Evolutionary conservation across 2,797 vertebrate species (phyloP).

Genomic region (Discoglossus pictus): DNA sequence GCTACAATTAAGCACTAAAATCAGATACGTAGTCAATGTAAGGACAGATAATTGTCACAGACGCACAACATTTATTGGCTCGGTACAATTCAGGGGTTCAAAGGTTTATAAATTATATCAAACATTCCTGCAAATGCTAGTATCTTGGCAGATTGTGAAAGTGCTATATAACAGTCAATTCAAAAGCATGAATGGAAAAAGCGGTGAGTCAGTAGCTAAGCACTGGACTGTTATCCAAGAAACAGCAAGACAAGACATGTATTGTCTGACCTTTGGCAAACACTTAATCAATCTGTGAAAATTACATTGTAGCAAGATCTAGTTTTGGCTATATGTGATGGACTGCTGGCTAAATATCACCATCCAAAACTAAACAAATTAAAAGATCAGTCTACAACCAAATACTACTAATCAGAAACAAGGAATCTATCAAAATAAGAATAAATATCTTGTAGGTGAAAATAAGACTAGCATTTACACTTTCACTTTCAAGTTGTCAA

Average conservation of each 20-base stretch:
- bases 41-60: slow-evolving; percentile 10
- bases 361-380: no score
- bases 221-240: slow-evolving; percentile 38
- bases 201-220: slow-evolving; percentile 35
- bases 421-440: no score
- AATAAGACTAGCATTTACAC: no score
- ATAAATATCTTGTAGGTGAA: no score
- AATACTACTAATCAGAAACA: no score
- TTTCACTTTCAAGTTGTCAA: no score
- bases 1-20: not conserved
- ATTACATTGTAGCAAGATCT: no score
- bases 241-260: slow-evolving; percentile 44
- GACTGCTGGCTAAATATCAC: no score
- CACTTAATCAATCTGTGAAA: slow-evolving; percentile 22
- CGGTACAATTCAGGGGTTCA: slow-evolving; percentile 20
- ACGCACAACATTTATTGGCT: slow-evolving; percentile 25
- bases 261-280: slow-evolving; percentile 44
- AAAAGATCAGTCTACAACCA: no score
- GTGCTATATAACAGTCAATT: slow-evolving; percentile 37
- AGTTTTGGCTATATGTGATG: no score
- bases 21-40: slow-evolving; percentile 5
- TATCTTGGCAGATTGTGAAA: slow-evolving; percentile 28
- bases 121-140: slow-evolving; percentile 14
- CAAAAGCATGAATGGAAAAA: slow-evolving; percentile 41
- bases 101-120: slow-evolving; percentile 30